phyloP scores from a whole-genome alignment of 1,140 invertebrate species.

The Macrotrachela quadricornifera region DNA sequence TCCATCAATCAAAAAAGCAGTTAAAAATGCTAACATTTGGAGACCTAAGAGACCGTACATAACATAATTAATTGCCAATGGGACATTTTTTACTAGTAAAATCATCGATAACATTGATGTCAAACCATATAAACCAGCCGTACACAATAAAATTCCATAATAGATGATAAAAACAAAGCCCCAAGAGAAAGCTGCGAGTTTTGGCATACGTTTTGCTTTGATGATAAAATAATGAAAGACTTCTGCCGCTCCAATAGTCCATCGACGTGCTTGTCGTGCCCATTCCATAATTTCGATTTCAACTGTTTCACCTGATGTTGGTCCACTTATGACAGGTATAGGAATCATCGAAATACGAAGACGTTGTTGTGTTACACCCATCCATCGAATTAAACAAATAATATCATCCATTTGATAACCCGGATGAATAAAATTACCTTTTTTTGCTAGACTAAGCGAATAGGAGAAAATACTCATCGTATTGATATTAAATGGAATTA shows the following conservation, averaged over 20 bases:
- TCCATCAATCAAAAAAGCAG: no score
- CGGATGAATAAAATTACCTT: conserved; percentile 14
- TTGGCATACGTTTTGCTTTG: conserved; percentile 12
- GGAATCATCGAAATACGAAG: conserved; percentile 12
- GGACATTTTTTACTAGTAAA: no score
- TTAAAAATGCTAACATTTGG: no score
- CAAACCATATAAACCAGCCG: conserved; percentile 12
- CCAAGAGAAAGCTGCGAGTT: conserved; percentile 10
- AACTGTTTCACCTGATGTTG: conserved; percentile 11
- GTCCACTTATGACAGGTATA: conserved; percentile 12
- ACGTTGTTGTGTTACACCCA: conserved; percentile 11
- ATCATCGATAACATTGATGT: no score
- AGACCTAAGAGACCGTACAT: no score
- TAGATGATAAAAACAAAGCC: conserved; percentile 12
- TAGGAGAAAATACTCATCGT: conserved; percentile 15
- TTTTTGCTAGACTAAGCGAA: conserved; percentile 11
- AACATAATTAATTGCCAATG: no score
- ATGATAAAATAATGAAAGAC: conserved; percentile 16
- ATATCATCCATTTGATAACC: conserved; percentile 16
- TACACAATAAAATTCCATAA: conserved; percentile 14
- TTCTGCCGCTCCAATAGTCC: conserved; percentile 16
- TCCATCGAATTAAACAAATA: conserved; percentile 15
- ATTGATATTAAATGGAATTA: conserved; percentile 16
- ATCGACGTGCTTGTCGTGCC: conserved; percentile 14
- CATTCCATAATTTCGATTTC: conserved; percentile 14